These are phyloP conservation scores for Pilophorus perplexus DNA, from an alignment of 2,888 invertebrate species.

Conservation along the genomic window DNA sequence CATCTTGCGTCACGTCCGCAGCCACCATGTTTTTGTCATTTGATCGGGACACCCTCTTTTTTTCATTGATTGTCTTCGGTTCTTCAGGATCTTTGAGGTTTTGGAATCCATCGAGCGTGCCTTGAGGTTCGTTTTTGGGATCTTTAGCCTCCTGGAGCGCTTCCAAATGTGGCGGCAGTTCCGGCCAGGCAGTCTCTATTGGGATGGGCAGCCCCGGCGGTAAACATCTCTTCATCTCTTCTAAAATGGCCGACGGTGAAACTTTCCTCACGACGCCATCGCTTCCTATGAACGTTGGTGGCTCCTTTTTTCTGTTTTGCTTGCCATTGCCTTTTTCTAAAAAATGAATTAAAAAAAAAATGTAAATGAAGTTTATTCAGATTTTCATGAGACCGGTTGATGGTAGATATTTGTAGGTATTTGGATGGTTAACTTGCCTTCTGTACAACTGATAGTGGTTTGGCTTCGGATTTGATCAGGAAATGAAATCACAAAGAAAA, in stretches of 20 bases:
- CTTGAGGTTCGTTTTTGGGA: neutral
- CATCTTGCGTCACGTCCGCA: neutral
- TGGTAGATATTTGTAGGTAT: too few species aligned
- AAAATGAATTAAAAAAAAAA: too few species aligned
- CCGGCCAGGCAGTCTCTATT: constrained; percentile 1
- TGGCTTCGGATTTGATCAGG: too few species aligned
- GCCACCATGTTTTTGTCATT: too few species aligned
- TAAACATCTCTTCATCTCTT: constrained; percentile 26
- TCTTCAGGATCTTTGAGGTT: neutral
- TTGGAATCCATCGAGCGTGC: neutral
- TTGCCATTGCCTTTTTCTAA: neutral
- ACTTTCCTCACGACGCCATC: constrained; percentile 21
- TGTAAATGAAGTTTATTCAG: too few species aligned
- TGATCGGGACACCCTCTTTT: constrained; percentile 14
- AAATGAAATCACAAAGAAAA: too few species aligned
- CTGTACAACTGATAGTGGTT: too few species aligned
- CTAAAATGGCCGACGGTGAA: constrained; percentile 15
- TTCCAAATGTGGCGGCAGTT: constrained; percentile 18
- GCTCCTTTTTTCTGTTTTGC: neutral
- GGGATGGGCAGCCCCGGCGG: constrained; percentile 21
- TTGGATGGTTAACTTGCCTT: too few species aligned
- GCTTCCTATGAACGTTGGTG: constrained; percentile 22
- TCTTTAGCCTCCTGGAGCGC: neutral
- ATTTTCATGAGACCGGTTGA: too few species aligned
- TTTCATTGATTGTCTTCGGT: neutral